A percentile compares a stretch with the other conserved stretches of the same genome.
Evolutionary conservation across 2,888 invertebrate genomes (phyloP).

Genomic region (Lycophotia porphyrea): DNA sequence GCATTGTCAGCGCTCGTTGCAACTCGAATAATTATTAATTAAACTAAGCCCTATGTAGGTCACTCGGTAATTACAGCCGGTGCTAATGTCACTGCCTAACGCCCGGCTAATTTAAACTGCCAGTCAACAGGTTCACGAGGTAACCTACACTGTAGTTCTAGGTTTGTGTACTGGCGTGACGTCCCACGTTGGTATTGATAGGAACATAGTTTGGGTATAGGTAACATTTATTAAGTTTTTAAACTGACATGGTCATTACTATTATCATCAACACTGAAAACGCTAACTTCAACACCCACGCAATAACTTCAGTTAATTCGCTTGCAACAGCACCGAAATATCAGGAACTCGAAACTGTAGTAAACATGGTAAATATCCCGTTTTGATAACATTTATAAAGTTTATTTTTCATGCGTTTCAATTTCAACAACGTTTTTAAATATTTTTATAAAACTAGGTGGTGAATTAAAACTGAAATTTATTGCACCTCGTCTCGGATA

Average conservation of each 20-base stretch:
- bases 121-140: slow-evolving; percentile 60
- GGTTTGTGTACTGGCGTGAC: slow-evolving; percentile 21
- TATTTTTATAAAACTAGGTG: too few species aligned
- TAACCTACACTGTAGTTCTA: slow-evolving; percentile 35
- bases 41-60: slow-evolving; percentile 79
- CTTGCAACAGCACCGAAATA: too few species aligned
- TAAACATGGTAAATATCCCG: too few species aligned
- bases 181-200: slow-evolving; percentile 35
- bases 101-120: slow-evolving; percentile 70
- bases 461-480: too few species aligned
- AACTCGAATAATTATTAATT: slow-evolving; percentile 79
- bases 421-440: neutral
- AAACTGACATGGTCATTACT: too few species aligned
- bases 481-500: too few species aligned
- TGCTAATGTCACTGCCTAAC: slow-evolving; percentile 79
- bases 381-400: too few species aligned
- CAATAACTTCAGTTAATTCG: too few species aligned
- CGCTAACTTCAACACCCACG: too few species aligned
- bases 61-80: slow-evolving; percentile 81
- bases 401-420: neutral
- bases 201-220: slow-evolving; percentile 2
- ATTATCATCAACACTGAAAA: too few species aligned
- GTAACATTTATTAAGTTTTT: too few species aligned
- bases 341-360: too few species aligned
- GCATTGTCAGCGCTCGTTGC: slow-evolving; percentile 66